These are phyloP conservation scores for Lepisosteus oculatus DNA, from an alignment of 2,113 vertebrate species.

Conservation along the genomic window DNA sequence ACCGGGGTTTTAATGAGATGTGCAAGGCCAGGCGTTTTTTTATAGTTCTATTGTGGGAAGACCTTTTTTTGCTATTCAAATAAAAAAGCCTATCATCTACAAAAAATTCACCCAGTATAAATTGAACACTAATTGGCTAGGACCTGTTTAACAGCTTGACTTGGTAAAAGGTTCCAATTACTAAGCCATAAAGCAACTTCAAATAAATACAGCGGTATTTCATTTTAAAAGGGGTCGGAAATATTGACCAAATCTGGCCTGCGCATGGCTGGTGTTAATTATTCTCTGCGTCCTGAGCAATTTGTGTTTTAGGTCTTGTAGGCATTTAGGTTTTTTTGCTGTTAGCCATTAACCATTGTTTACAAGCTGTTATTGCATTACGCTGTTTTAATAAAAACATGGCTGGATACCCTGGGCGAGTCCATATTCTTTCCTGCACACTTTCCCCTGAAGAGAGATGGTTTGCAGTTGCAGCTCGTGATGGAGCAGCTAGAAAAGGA, in stretches of 20 bases:
- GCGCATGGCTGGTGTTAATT: slow-evolving; percentile 5
- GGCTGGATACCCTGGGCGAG: not conserved
- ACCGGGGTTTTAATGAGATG: slow-evolving; percentile 45
- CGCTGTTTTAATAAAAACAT: not conserved
- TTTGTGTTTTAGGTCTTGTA: not conserved
- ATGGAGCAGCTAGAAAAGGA: slow-evolving; percentile 24
- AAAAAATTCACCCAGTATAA: slow-evolving; percentile 35
- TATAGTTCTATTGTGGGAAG: slow-evolving; percentile 57
- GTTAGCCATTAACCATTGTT: not conserved
- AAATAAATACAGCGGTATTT: slow-evolving; percentile 43
- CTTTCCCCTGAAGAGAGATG: slow-evolving; percentile 34
- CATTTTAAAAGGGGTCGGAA: slow-evolving; percentile 11
- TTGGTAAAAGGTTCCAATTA: slow-evolving; percentile 47
- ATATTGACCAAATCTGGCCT: not conserved
- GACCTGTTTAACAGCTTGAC: slow-evolving; percentile 25
- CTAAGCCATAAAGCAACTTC: slow-evolving; percentile 48
- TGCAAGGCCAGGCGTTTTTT: slow-evolving; percentile 42
- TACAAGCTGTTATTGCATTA: slow-evolving; percentile 10
- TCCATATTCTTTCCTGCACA: slow-evolving; percentile 2
- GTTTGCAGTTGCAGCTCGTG: slow-evolving; percentile 31
- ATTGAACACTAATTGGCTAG: slow-evolving; percentile 38
- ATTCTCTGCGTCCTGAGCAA: slow-evolving; percentile 1
- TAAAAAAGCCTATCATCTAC: slow-evolving; percentile 38
- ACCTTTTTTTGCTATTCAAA: slow-evolving; percentile 46
- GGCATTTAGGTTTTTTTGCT: not conserved